Base-by-base conservation (phyloP, 2,888 invertebrate genomes). In the Tuberolachnus salignus region DNA sequence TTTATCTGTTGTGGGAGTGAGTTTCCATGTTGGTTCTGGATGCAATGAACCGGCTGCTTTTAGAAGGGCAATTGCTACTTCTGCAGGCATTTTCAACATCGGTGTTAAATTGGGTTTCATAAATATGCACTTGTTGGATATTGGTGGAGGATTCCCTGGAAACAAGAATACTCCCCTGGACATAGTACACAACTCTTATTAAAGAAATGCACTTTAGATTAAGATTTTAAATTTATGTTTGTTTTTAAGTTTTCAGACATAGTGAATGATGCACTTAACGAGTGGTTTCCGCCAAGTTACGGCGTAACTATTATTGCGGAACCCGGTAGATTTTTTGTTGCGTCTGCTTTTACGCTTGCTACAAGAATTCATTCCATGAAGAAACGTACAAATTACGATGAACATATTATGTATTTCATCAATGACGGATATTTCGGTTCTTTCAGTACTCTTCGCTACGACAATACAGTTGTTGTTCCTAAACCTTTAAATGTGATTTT, bases 371-470 rank as follows among this genome's bases (percentile, higher is more conserved):
- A 98, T 82, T 93, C 94, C 82, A 92, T 92, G 84, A 89, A 93
- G 61, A 87, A 87, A 42, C 87, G 90, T 67, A 84, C 85, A 82
- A 83, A 85, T 46, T 13, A 85, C 71, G 84, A 85, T 2, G 84
- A 85, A 26, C 88, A 88, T 83, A 87, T 89, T 85, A 98, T 98
- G 97, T 98, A 98, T 87, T 98, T 97, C 88, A 92, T 99, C 84
- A 98, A 98, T 87, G 98, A 99, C 86, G 98, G 99, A 8, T 96
- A 99, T 81, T 99, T 98, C 86, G 98, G 98, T 80, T 97, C 97
- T 80, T 99, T 99, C 89, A 98, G 98, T 88, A 97, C 96, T 87
- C 89, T 97, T 83, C 89, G 98, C 51, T 98, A 94, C 84, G 98
- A 99, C 86, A 97, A 98, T 86, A 93, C 94, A 83, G 88, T 89